Base-by-base conservation (phyloP, 64 coral and sea anemone genomes). In the Montipora efflorescens region DNA sequence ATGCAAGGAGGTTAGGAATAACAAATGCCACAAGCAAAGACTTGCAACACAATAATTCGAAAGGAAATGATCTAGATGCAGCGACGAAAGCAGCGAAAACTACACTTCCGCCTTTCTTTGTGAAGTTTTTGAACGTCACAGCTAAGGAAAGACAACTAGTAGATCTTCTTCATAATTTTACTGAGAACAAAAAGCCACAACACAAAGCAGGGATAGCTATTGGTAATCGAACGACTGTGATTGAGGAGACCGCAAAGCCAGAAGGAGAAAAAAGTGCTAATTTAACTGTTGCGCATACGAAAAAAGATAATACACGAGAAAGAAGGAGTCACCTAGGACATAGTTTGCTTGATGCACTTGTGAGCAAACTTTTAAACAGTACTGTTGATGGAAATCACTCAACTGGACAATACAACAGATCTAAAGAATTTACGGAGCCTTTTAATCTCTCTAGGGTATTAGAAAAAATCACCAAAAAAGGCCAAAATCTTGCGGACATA, bases 131-230 rank as follows among this genome's bases (percentile, higher is more conserved):
- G 19, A 86, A 86, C n/a, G 11, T 86, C 19, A 86, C 64, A 8
- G 82, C 62, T 70, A 67, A 72, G 21, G 82, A 86, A 72, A 47
- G 82, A 50, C 61, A 86, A 86, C 18, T 86, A 64, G 9, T 71
- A 9, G 18, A 71, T 86, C 47, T 86, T 72, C 82, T 86, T 86
- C 47, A 86, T 48, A 86, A 86, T 47, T 86, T 49, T n/a, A 86
- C 82, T 1, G 45, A 72, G 2, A 72, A 71, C 2, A 70, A 10
- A 5, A 46, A 67, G 14, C 57, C 59, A 20, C 81, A 19, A 18
- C 8, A 46, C 62, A 43, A 59, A 15, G 8, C 12, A 61, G 14
- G 46, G 23, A 12, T 8, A 11, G 59, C 15, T 18, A 70, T 69
- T 69, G 3, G 4, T 70, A 19, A 20, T 71, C 62, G 71, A 44